A percentile compares a stretch with the other conserved stretches of the same genome.
phyloP scores from a whole-genome alignment of 2,797 vertebrate species.

The Cetoscarus ocellatus region DNA sequence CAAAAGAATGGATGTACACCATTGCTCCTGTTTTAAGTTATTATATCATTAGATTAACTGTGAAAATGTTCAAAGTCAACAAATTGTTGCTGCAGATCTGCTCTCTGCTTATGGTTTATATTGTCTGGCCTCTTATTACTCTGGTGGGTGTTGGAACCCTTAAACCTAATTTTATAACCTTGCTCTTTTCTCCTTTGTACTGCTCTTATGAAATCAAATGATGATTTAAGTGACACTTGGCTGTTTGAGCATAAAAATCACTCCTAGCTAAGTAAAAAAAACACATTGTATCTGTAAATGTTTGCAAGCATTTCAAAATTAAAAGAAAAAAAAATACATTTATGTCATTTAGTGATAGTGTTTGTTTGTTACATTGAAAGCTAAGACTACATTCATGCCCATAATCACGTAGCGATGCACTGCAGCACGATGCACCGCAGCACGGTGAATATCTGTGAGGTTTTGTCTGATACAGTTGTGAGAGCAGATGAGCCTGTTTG shows the following conservation, averaged over 20 bases:
- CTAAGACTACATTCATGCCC: constrained; percentile 53
- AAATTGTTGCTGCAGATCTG: too few species aligned
- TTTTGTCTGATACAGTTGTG: constrained; percentile 66
- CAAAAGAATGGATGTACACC: too few species aligned
- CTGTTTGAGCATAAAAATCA: constrained; percentile 74
- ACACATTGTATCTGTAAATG: constrained; percentile 73
- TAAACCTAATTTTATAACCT: constrained; percentile 68
- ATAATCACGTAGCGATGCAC: constrained; percentile 58
- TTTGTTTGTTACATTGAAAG: constrained; percentile 59
- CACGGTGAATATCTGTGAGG: constrained; percentile 83
- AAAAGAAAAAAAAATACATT: constrained; percentile 50
- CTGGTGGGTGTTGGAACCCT: constrained; percentile 48
- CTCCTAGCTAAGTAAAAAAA: constrained; percentile 59
- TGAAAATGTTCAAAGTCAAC: too few species aligned
- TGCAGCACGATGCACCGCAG: constrained; percentile 83
- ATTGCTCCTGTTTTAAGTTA: too few species aligned
- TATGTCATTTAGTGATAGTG: constrained; percentile 71
- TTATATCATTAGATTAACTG: too few species aligned
- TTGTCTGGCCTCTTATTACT: too few species aligned
- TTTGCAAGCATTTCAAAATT: constrained; percentile 70
- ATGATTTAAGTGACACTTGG: constrained; percentile 74
- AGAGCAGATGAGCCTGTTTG: constrained; percentile 50
- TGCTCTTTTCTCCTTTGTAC: constrained; percentile 76
- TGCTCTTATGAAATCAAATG: constrained; percentile 73
- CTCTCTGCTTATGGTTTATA: too few species aligned